Evolutionary conservation across 2,797 vertebrate species (phyloP), one percentile per base, ranked within the genome.

Genomic region (Pseudomugil gertrudae): DNA sequence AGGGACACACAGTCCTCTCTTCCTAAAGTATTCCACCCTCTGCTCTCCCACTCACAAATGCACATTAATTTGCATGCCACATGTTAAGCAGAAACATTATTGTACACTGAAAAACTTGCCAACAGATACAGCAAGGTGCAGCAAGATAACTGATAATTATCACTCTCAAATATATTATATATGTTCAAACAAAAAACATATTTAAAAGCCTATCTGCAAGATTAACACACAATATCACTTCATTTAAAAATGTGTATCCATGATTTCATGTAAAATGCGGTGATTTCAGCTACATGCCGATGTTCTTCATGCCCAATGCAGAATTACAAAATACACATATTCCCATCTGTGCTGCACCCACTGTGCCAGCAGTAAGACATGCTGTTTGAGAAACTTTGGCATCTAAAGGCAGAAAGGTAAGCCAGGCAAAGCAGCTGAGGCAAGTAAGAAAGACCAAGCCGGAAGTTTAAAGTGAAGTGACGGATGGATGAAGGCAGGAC

Each of bases 1-100:
- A 69, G 76, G 76, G 80, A 86, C 74, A 78, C 73, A 68, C 57
- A 69, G 77, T 76, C 48, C 82, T 84, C 75, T 78, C 38, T 58
- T 75, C 69, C 76, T 53, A 58, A 51, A 61, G 66, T 45, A 63
- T 71, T 69, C 66, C 70, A 62, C 74, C 68, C 69, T 65, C 57
- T 0, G 15, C 66, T 40, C 65, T 59, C 69, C 55, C 69, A 74
- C 65, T 23, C 56, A 68, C 15, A 52, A 21, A 61, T 23, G 2
- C 58, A 62, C 5, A 0, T 19, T 0, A 5, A 3, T 19, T n/a
- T 38, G 9, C 1, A 2, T 21, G 56, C 6, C 71, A 61, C 47
- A 66, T 9, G 36, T 14, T 8, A 35, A 14, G 32, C 59, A 45
- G 43, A 48, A 65, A 50, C 15, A 8, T 5, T 9, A 9, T 33